Base-by-base conservation (phyloP, 2,797 vertebrate species). In the Odontamblyopus rebecca region DNA sequence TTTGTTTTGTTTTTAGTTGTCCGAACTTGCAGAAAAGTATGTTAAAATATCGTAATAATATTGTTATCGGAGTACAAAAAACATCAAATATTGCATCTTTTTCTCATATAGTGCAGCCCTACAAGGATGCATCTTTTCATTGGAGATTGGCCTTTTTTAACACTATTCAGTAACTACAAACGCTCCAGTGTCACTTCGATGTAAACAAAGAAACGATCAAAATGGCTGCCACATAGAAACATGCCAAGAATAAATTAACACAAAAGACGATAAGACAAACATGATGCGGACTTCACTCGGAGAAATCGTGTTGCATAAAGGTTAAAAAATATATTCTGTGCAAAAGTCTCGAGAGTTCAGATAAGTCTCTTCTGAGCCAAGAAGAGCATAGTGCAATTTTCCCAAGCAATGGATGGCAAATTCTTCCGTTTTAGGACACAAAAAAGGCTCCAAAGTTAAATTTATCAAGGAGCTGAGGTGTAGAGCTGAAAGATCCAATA, bases 311-410 rank as follows among this genome's bases (percentile, higher is more conserved):
- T 89, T 92, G 88, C 86, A 89, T 88, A 88, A 38, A 85, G 72
- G 75, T 83, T 86, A 86, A 87, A 91, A 90, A 89, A 86, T 79
- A 84, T 79, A 87, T 86, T 71, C 77, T 82, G 84, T 88, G 85
- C 83, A 88, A 86, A 87, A 82, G 83, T 85, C 78, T 73, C 79
- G 63, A 85, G 75, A 88, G 82, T 86, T 85, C 66, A 61, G 61
- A 67, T 67, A 53, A 56, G 67, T 74, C 70, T 69, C 83, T 75
- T 48, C 67, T 27, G 44, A 54, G 67, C 26, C 68, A 72, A 74
- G 66, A 83, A 78, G 78, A 79, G 70, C 74, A 85, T 87, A 92
- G 90, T 92, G 90, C 92, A 93, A 89, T 82, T 86, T 80, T 87
- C 77, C 76, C 70, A 72, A 78, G 74, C 50, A 81, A 71, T 79